Evolutionary conservation across 2,113 vertebrate species (phyloP).

Genomic region (Onychostoma macrolepis): DNA sequence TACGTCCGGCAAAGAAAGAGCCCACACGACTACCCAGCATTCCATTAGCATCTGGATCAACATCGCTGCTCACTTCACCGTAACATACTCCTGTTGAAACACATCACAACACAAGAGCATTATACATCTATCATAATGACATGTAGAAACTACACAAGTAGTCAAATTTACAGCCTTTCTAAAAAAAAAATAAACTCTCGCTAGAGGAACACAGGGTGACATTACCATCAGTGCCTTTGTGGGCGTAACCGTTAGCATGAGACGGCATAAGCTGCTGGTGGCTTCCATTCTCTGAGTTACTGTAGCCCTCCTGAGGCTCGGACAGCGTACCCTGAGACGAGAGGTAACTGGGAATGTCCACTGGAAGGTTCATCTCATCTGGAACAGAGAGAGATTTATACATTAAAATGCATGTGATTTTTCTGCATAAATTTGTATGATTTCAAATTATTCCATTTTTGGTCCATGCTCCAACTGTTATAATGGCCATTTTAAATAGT

Average conservation of each 20-base stretch:
- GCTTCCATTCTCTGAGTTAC: constrained; percentile 93
- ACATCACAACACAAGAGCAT: constrained; percentile 33
- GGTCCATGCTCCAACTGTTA: background rate
- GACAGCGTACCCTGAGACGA: constrained; percentile 96
- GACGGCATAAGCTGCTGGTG: constrained; percentile 98
- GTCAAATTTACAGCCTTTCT: background rate
- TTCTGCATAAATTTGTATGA: background rate
- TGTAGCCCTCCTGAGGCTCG: constrained; percentile 95
- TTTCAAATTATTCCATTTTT: background rate
- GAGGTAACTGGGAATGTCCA: constrained; percentile 96
- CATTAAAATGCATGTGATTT: background rate
- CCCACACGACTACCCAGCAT: constrained; percentile 74
- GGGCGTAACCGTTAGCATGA: constrained; percentile 79
- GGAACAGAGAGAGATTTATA: constrained; percentile 53
- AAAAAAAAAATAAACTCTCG: background rate
- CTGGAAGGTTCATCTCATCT: constrained; percentile 96
- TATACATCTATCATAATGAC: constrained; percentile 16
- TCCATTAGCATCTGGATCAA: constrained; percentile 73
- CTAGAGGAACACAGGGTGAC: background rate
- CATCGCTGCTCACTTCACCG: constrained; percentile 74
- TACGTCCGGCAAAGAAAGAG: constrained; percentile 74
- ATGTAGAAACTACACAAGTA: background rate
- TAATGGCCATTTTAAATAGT: background rate
- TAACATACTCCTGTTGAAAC: constrained; percentile 76
- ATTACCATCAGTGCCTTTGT: constrained; percentile 88